phyloP scores from a whole-genome alignment of 2,797 vertebrate genomes.

The Epinephelus malabaricus region DNA sequence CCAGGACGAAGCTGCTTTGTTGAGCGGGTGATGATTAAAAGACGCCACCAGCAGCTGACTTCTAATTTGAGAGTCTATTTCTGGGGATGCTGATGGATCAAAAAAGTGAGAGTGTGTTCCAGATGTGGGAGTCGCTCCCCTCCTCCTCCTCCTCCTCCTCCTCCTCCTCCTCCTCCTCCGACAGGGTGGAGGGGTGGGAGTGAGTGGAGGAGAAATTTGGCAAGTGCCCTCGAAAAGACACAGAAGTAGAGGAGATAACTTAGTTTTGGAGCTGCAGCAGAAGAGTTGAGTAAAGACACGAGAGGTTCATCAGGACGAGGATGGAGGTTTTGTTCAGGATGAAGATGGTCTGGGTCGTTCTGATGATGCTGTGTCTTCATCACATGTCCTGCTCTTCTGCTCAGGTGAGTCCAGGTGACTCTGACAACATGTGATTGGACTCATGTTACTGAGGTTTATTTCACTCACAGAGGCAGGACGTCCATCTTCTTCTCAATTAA shows the following conservation, averaged over 20 bases:
- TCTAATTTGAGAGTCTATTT: constrained; percentile 72
- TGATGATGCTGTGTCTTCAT: constrained; percentile 53
- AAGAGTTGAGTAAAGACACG: constrained; percentile 18
- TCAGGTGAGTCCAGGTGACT: constrained; percentile 66
- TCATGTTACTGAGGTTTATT: neutral
- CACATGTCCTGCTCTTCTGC: constrained; percentile 37
- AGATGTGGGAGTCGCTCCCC: constrained; percentile 58
- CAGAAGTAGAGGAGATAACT: constrained; percentile 25
- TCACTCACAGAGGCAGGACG: neutral
- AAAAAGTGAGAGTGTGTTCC: constrained; percentile 56
- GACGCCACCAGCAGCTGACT: constrained; percentile 45
- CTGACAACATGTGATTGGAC: neutral
- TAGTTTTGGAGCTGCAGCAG: constrained; percentile 6
- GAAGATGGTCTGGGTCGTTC: constrained; percentile 14
- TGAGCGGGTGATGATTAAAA: constrained; percentile 60
- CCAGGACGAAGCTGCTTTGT: constrained; percentile 35
- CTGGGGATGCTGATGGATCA: constrained; percentile 52
- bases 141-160: constrained; percentile 15
- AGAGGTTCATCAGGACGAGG: neutral
- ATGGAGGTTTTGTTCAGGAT: constrained; percentile 36
- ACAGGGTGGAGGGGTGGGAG: neutral
- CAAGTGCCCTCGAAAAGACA: constrained; percentile 67
- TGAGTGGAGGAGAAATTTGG: constrained; percentile 62
- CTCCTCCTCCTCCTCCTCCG: neutral
- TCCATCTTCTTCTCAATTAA: neutral